A percentile compares a stretch with the other conserved stretches of the same genome.
Conservation (phyloP, 2,797 vertebrate species). For the Pterois miles region DNA sequence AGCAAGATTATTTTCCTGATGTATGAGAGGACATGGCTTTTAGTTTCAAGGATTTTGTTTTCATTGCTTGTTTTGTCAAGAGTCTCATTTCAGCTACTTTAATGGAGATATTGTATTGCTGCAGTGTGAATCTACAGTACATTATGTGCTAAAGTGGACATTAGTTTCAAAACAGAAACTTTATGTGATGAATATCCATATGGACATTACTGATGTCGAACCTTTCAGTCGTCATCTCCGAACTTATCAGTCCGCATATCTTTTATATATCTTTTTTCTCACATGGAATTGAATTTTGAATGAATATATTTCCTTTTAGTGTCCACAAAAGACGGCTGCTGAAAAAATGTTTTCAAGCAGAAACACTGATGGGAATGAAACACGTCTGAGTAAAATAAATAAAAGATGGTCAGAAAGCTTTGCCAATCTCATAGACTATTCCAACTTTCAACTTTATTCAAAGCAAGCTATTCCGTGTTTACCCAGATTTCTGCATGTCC, state of each 20-base stretch:
- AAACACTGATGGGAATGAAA: slow-evolving; percentile 35
- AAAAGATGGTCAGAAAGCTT: slow-evolving; percentile 39
- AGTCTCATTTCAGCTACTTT: neutral
- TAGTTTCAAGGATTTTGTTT: slow-evolving; percentile 44
- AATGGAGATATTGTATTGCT: neutral
- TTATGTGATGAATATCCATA: neutral
- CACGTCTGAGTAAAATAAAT: slow-evolving; percentile 38
- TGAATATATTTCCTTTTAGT: slow-evolving; percentile 17
- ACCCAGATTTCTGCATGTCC: slow-evolving; percentile 2
- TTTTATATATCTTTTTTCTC: slow-evolving; percentile 15
- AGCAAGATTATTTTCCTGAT: slow-evolving; percentile 39
- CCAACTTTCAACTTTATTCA: slow-evolving; percentile 28
- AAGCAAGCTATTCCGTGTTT: slow-evolving; percentile 25
- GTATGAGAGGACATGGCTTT: slow-evolving; percentile 40
- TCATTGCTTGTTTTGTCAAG: neutral
- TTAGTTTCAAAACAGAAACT: slow-evolving; percentile 7
- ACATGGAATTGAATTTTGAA: slow-evolving; percentile 35
- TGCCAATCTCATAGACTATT: slow-evolving; percentile 33
- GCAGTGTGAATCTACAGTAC: neutral
- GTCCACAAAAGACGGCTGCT: slow-evolving; percentile 16
- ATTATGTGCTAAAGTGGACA: neutral
- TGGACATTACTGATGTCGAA: neutral
- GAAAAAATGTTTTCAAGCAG: slow-evolving; percentile 38
- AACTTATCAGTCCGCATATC: neutral
- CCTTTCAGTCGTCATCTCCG: neutral